Base-by-base conservation (phyloP, 2,888 invertebrate genomes). In the Lutraria lutraria region DNA sequence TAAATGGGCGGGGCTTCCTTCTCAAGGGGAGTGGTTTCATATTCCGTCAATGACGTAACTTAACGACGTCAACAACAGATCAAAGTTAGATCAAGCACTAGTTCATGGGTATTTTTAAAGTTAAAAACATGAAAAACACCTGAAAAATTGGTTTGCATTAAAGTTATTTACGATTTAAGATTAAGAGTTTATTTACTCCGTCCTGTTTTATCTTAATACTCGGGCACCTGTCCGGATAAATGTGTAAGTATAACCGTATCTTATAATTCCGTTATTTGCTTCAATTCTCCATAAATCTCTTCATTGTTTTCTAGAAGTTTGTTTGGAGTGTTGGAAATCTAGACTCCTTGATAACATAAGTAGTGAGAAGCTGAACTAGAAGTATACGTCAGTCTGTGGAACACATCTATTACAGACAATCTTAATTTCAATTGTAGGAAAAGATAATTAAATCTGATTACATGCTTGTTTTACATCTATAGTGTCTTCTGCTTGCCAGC, bases 391-490 rank as follows among this genome's bases (percentile, higher is more conserved):
- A 16, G 68, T 85, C 88, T 85, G 86, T 31, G 60, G 83, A 79
- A 86, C 31, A 34, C 83, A 83, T 88, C 86, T 86, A 83, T 88
- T 88, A 82, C 88, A 79, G 82, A 79, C 83, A 82, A 88, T 86
- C 86, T 82, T 79, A 86, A 83, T 60, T 86, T 82, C 83, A 88
- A 88, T 88, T 86, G 85, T 88, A 88, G 60, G 86, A 43, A 88
- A 29, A 88, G 86, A 88, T 88, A 68, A 56, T 80, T 83, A 34
- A 29, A 79, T 60, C 86, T 86, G 88, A 88, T 88, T 86, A 21
- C 25, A 43, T 54, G 8, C 83, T 79, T 83, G 86, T 86, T 60
- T 88, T 83, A 88, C 83, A 88, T 86, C 86, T 60, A 84, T 82
- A 86, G 54, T 31, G 29, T 76, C 76, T 2, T 76, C 76, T 76